Conservation (phyloP, 2,113 vertebrate species). For the Anhinga rufa region DNA sequence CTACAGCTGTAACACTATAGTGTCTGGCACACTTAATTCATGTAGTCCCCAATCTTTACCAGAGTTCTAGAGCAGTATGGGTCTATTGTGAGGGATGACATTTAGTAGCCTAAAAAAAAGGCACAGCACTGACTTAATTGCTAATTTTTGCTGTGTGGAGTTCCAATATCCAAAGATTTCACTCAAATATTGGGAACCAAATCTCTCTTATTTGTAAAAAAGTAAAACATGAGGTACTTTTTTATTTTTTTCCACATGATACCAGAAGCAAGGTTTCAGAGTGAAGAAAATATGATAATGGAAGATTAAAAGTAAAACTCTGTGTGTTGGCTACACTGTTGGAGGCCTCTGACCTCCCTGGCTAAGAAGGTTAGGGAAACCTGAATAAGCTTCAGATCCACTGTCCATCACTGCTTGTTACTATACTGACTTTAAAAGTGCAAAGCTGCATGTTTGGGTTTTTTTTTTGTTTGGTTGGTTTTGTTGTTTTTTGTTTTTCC, state of each 20-base stretch:
- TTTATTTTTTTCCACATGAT: background rate
- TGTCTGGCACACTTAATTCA: background rate
- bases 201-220: background rate
- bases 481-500: background rate
- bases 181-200: background rate
- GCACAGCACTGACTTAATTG: background rate
- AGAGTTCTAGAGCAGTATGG: background rate
- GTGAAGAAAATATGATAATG: background rate
- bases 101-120: background rate
- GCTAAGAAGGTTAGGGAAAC: background rate
- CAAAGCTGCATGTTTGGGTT: background rate
- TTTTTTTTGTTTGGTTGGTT: background rate
- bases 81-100: fast-evolving
- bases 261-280: background rate
- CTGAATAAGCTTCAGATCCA: background rate
- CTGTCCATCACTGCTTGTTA: background rate
- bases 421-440: background rate
- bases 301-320: background rate
- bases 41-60: background rate
- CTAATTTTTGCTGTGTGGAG: background rate
- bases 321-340: background rate
- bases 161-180: background rate
- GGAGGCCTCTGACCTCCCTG: background rate
- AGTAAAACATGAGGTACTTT: background rate
- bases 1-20: background rate